Evolutionary conservation across 2,113 vertebrate genomes (phyloP).

Genomic region (Athene cunicularia): DNA sequence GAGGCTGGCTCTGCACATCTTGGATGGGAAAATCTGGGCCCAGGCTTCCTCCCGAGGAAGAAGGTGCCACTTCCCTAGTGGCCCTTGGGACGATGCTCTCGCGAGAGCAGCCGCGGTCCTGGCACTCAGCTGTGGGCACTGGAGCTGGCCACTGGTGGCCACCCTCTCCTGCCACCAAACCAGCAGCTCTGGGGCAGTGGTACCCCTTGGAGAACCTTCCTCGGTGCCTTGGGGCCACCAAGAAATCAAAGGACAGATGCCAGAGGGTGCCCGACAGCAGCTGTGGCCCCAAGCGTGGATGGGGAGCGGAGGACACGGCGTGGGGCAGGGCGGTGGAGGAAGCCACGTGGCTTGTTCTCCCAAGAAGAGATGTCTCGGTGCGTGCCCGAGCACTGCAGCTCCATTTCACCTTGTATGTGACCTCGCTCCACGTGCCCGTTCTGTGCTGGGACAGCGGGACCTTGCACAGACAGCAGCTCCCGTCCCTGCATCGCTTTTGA

Average conservation of each 20-base stretch:
- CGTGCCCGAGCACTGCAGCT: not conserved
- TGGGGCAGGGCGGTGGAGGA: not conserved
- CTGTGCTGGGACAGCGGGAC: rapidly evolving
- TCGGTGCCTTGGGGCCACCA: too few relatives aligned
- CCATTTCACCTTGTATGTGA: rapidly evolving
- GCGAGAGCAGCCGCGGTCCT: not conserved
- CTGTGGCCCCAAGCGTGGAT: rapidly evolving
- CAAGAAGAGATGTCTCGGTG: not conserved
- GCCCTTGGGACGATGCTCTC: not conserved
- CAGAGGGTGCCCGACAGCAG: not conserved
- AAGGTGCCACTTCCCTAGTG: rapidly evolving
- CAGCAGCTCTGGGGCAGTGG: not conserved
- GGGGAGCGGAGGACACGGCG: not conserved
- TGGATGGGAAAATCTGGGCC: not conserved
- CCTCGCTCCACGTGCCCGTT: rapidly evolving
- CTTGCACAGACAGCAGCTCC: not conserved
- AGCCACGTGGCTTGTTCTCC: not conserved
- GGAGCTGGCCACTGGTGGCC: not conserved
- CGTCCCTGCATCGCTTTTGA: not conserved
- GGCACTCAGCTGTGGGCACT: rapidly evolving
- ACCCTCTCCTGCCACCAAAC: not conserved
- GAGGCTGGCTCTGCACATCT: too few relatives aligned
- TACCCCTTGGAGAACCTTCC: not conserved
- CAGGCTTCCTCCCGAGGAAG: not conserved
- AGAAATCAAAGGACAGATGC: not conserved